Conservation (phyloP, 2,113 vertebrate species). For the Heterochromis multidens region DNA sequence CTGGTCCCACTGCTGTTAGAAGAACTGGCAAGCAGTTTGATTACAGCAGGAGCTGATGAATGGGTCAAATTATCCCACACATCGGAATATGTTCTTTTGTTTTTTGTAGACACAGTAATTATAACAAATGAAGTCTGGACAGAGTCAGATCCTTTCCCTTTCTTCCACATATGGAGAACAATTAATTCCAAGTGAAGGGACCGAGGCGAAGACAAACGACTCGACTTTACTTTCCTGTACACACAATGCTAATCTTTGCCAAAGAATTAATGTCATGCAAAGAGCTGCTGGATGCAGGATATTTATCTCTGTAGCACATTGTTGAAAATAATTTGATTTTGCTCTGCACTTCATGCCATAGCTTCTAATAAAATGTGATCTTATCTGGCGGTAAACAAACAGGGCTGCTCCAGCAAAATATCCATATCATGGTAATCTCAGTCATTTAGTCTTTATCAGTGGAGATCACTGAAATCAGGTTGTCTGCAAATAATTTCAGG, state of each 20-base stretch:
- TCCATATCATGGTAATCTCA: constrained; percentile 17
- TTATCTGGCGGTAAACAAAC: constrained; percentile 42
- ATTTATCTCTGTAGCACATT: constrained; percentile 49
- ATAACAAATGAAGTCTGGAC: constrained; percentile 57
- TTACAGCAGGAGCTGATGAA: constrained; percentile 46
- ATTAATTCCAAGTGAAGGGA: constrained; percentile 54
- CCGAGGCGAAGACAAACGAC: constrained; percentile 56
- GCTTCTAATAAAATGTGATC: constrained; percentile 50
- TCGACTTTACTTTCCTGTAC: constrained; percentile 42
- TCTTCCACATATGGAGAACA: constrained; percentile 43
- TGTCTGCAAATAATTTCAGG: constrained; percentile 6
- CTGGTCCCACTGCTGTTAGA: neutral
- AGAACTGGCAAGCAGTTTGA: constrained; percentile 2
- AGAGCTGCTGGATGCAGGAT: constrained; percentile 59
- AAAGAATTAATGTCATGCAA: constrained; percentile 61
- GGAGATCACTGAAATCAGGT: constrained; percentile 17
- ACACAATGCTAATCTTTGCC: constrained; percentile 56
- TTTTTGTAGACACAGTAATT: constrained; percentile 41
- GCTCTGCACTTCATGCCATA: constrained; percentile 24
- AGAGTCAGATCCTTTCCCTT: constrained; percentile 32
- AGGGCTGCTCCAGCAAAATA: neutral
- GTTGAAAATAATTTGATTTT: constrained; percentile 53
- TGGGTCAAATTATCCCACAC: constrained; percentile 51
- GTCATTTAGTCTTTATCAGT: constrained; percentile 1
- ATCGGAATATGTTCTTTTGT: constrained; percentile 47